These are phyloP conservation scores for Maniola jurtina DNA, from an alignment of 1,140 invertebrate genomes.

Conservation along the genomic window DNA sequence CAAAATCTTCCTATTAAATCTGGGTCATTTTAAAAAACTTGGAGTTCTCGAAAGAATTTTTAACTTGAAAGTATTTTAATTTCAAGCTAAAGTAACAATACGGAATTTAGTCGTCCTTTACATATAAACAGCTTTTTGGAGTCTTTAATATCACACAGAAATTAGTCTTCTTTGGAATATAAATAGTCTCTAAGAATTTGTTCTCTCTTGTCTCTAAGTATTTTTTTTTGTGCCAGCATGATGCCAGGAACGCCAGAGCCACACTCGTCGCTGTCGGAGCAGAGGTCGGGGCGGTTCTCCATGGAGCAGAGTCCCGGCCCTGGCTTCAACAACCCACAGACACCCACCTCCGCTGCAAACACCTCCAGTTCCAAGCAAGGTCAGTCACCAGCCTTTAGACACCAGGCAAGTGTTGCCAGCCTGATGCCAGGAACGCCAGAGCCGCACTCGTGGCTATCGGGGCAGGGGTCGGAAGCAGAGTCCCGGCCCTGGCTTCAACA, in stretches of 20 bases:
- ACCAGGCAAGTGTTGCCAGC: constrained; percentile 32
- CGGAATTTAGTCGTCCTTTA: too few relatives aligned
- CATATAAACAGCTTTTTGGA: too few relatives aligned
- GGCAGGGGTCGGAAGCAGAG: constrained; percentile 72
- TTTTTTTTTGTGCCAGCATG: constrained; percentile 51
- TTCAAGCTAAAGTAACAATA: too few relatives aligned
- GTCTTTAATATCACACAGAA: too few relatives aligned
- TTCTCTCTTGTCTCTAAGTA: too few relatives aligned
- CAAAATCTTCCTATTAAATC: too few relatives aligned
- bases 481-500: constrained; percentile 76
- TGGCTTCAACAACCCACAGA: constrained; percentile 76
- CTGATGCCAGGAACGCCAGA: constrained; percentile 78
- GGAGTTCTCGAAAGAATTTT: too few relatives aligned
- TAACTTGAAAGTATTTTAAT: too few relatives aligned
- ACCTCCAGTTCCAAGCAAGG: constrained; percentile 59
- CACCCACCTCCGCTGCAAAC: constrained; percentile 61
- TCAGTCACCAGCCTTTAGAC: constrained; percentile 15
- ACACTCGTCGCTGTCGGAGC: constrained; percentile 62
- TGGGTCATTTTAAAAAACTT: too few relatives aligned
- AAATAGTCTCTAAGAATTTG: too few relatives aligned
- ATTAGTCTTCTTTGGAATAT: too few relatives aligned
- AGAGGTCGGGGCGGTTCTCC: constrained; percentile 70
- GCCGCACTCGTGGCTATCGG: constrained; percentile 60
- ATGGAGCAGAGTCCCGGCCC: constrained; percentile 77
- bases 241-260: constrained; percentile 77